A percentile compares a stretch with the other conserved stretches of the same genome.
These are phyloP conservation scores for Abrostola tripartita DNA, from an alignment of 2,888 invertebrate species.

Conservation along the genomic window DNA sequence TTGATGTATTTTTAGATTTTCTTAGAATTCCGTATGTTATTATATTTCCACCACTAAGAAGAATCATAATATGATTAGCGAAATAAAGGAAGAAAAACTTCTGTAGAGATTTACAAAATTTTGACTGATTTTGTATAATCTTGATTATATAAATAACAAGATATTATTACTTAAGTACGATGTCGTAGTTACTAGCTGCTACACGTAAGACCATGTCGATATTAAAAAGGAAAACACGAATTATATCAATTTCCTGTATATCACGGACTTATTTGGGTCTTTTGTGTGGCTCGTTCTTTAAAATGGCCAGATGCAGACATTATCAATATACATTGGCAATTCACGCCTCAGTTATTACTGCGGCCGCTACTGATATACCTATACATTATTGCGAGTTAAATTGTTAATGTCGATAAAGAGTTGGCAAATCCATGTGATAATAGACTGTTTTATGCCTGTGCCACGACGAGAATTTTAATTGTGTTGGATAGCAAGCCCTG, in stretches of 20 bases:
- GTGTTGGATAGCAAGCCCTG: conserved; percentile 27
- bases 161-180: conserved; percentile 21
- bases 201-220: conserved; percentile 1
- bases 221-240: conserved; percentile 21
- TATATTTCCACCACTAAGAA: no score
- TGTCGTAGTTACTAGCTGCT: conserved; percentile 5
- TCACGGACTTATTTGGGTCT: conserved; percentile 20
- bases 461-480: conserved; percentile 50
- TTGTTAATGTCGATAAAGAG: conserved; percentile 44
- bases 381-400: conserved; percentile 29
- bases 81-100: background rate
- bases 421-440: conserved; percentile 45
- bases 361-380: conserved; percentile 21
- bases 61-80: background rate
- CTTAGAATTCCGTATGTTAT: background rate
- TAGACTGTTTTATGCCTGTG: conserved; percentile 42
- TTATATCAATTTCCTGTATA: conserved; percentile 23
- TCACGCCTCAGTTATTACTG: conserved; percentile 50
- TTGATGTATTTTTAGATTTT: background rate
- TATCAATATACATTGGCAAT: conserved; percentile 53
- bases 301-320: conserved; percentile 40
- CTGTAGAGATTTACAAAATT: background rate
- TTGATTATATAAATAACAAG: conserved; percentile 9
- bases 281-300: conserved; percentile 35
- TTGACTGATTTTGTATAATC: conserved; percentile 6